Evolutionary conservation across 2,888 invertebrate species (phyloP).

Genomic region (Cheilosia vernalis): DNA sequence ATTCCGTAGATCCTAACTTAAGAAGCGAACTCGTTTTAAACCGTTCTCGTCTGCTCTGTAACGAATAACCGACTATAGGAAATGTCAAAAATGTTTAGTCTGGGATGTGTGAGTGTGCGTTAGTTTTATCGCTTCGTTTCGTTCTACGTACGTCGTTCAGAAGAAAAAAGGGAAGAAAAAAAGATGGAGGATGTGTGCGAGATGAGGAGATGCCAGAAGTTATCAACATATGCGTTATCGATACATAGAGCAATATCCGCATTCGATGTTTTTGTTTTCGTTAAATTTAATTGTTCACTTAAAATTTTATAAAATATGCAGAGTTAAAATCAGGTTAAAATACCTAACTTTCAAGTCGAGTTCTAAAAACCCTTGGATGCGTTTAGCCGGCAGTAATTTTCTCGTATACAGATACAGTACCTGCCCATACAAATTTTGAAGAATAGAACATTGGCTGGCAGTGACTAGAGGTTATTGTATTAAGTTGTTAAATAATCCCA

Average conservation of each 20-base stretch:
- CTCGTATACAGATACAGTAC: too few species aligned
- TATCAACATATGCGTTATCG: slow-evolving; percentile 16
- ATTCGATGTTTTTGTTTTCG: neutral
- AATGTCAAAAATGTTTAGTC: slow-evolving; percentile 59
- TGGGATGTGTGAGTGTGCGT: slow-evolving; percentile 21
- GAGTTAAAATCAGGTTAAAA: too few species aligned
- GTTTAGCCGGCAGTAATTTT: too few species aligned
- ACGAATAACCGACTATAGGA: slow-evolving; percentile 54
- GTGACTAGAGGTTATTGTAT: too few species aligned
- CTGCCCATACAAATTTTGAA: too few species aligned
- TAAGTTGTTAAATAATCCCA: too few species aligned
- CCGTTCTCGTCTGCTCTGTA: slow-evolving; percentile 41
- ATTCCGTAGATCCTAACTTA: slow-evolving; percentile 46
- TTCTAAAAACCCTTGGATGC: too few species aligned
- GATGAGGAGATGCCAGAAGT: slow-evolving; percentile 7
- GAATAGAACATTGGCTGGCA: too few species aligned
- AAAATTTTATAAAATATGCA: neutral
- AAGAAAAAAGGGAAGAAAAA: slow-evolving; percentile 6
- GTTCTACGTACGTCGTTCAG: neutral
- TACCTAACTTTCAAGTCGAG: too few species aligned
- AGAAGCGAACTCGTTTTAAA: slow-evolving; percentile 51
- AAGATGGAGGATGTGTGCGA: neutral
- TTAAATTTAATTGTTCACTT: neutral
- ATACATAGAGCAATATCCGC: neutral
- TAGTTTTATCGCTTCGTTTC: slow-evolving; percentile 33